Evolutionary conservation across 92 coral and sea anemone genomes (phyloP).

Genomic region (Epizoanthus scotinus): DNA sequence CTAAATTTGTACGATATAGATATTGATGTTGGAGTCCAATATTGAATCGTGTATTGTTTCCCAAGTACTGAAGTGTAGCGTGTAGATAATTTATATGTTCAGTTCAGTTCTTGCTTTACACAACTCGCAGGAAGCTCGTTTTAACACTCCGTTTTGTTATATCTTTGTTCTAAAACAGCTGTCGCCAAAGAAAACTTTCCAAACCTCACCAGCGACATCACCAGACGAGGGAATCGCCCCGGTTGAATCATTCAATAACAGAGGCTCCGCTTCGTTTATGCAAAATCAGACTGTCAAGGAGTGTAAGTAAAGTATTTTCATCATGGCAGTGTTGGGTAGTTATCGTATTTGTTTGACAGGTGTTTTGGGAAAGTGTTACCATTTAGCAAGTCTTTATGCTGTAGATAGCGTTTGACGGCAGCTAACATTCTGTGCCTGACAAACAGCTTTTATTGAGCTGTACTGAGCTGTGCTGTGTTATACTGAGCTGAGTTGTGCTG

Average conservation of each 20-base stretch:
- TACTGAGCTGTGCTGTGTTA: too few relatives aligned
- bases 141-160: not conserved
- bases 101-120: slow-evolving; percentile 13
- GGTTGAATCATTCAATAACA: slow-evolving; percentile 38
- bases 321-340: too few relatives aligned
- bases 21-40: slow-evolving; percentile 13
- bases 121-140: slow-evolving; percentile 5
- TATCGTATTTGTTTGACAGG: too few relatives aligned
- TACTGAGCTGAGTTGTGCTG: too few relatives aligned
- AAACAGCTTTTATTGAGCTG: too few relatives aligned
- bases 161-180: slow-evolving; percentile 23
- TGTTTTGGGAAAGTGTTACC: too few relatives aligned
- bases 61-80: not conserved
- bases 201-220: not conserved
- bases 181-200: slow-evolving; percentile 35
- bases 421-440: too few relatives aligned
- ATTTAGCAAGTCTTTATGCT: too few relatives aligned
- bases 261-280: slow-evolving; percentile 30
- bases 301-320: slow-evolving; percentile 16
- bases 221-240: slow-evolving; percentile 43
- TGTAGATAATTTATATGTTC: not conserved
- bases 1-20: not conserved
- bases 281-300: slow-evolving; percentile 39
- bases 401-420: too few relatives aligned
- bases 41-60: slow-evolving; percentile 1